These are phyloP conservation scores for Notothenia coriiceps DNA, from an alignment of 2,113 vertebrate species.

Conservation along the genomic window DNA sequence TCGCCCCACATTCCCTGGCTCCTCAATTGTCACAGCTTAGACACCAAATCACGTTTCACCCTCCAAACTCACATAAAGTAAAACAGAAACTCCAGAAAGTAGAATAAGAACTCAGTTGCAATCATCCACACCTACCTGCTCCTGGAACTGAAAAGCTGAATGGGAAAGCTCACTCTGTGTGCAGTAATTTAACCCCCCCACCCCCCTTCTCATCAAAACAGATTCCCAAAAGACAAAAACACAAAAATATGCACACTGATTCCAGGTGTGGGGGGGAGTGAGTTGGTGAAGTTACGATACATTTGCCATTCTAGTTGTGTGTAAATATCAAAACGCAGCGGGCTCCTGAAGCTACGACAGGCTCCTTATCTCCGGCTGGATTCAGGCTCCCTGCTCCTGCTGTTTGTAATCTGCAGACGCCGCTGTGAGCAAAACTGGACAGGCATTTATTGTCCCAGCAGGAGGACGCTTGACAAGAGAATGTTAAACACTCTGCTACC, in stretches of 20 bases:
- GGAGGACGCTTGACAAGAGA: constrained; percentile 94
- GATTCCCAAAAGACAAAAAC: constrained; percentile 62
- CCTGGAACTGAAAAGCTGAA: constrained; percentile 57
- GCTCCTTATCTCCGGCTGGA: constrained; percentile 95
- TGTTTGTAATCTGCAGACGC: constrained; percentile 98
- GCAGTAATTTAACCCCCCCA: constrained; percentile 68
- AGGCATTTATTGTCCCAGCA: constrained; percentile 98
- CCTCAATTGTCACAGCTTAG: constrained; percentile 67
- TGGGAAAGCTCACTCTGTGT: constrained; percentile 77
- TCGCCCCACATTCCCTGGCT: constrained; percentile 33
- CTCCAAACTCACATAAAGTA: constrained; percentile 32
- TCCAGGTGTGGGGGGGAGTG: constrained; percentile 68
- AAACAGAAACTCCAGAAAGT: constrained; percentile 38
- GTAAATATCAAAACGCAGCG: constrained; percentile 99
- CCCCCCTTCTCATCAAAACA: constrained; percentile 35
- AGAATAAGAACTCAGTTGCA: constrained; percentile 52
- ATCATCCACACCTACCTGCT: constrained; percentile 68
- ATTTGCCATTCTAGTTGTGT: constrained; percentile 95
- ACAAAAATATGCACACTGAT: constrained; percentile 64
- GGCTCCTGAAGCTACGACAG: constrained; percentile 92
- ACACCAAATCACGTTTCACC: constrained; percentile 72
- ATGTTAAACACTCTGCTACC: constrained; percentile 93
- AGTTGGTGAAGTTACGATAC: constrained; percentile 80
- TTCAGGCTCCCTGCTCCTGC: constrained; percentile 92
- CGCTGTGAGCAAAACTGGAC: constrained; percentile 98